These are phyloP conservation scores for Limnothrissa miodon DNA, from an alignment of 2,113 vertebrate genomes.

Conservation along the genomic window DNA sequence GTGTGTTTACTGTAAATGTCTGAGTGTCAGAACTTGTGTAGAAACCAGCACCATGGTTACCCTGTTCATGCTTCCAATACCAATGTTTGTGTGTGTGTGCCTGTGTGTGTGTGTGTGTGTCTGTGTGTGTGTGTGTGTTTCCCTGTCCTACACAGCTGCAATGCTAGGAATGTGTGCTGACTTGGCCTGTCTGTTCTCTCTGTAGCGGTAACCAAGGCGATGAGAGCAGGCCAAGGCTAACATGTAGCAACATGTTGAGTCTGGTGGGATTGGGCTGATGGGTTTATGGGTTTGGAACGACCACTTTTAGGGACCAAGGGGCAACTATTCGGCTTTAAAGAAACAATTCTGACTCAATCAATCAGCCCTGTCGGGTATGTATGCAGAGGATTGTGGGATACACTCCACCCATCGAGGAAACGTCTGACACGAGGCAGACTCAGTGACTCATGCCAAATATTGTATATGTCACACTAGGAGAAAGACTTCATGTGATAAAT, in stretches of 20 bases:
- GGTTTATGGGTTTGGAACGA: neutral
- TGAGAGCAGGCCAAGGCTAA: neutral
- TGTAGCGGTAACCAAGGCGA: neutral
- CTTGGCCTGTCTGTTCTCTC: slow-evolving; percentile 8
- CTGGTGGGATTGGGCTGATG: neutral
- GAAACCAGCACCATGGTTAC: neutral
- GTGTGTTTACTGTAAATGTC: neutral
- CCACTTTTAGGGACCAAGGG: neutral
- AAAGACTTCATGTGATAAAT: too few relatives aligned
- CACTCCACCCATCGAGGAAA: too few relatives aligned
- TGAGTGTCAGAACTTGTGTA: neutral
- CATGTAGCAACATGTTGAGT: slow-evolving; percentile 28
- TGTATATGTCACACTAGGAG: too few relatives aligned
- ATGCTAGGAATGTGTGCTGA: slow-evolving; percentile 42
- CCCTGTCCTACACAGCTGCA: neutral
- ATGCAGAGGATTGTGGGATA: too few relatives aligned
- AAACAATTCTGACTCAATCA: too few relatives aligned
- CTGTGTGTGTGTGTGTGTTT: neutral
- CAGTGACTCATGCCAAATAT: too few relatives aligned
- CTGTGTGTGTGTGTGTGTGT: neutral
- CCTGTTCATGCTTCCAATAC: slow-evolving; percentile 26
- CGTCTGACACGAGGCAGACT: too few relatives aligned
- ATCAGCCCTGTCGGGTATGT: too few relatives aligned
- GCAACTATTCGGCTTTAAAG: too few relatives aligned
- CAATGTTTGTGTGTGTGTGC: neutral